Base-by-base conservation (phyloP, 2,888 invertebrate genomes). In the Belgica antarctica region DNA sequence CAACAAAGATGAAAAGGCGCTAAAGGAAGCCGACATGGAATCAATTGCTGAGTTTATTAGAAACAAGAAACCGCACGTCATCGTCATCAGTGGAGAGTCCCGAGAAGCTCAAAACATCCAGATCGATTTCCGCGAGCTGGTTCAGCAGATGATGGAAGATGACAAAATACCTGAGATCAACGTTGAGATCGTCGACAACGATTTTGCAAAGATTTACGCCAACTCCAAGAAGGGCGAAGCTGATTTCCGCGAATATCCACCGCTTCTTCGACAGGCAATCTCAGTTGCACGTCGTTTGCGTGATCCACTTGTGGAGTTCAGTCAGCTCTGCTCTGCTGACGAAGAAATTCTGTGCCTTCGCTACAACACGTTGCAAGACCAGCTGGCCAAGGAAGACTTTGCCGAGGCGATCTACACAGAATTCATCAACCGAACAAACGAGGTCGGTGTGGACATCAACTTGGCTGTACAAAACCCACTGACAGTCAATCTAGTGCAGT, bases 381-480 rank as follows among this genome's bases (percentile, higher is more conserved):
- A 91, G 76, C 79, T 92, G 71, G 79, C 87, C 0, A 93, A 93
- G 76, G 96, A 97, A 71, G 92, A 93, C 66, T 81, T 98, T 57
- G 79, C 94, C 1, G 92, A 93, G 75, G 89, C 90, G 36, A 83
- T 98, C 3, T 88, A 90, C 73, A 80, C 94, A 70, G 96, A 98
- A 82, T 92, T 92, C 76, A 92, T 98, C 1, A 97, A 96, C 77
- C 85, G 95, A 69, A 93, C 96, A 0, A 99, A 98, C 78, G 98
- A 98, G 83, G 97, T 98, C 0, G 98, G 98, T 5, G 95, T 99
- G 0, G 98, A 99, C 76, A 88, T 99, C 8, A 99, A 99, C 77
- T 85, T 92, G 75, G 93, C 96, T 0, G 90, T 98, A 0, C 87
- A 93, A 72, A 92, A 92, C 71, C 87, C 92, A 0, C 89, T 97